phyloP scores from a whole-genome alignment of 2,888 invertebrate genomes.

The Lasioglossum calceatum region DNA sequence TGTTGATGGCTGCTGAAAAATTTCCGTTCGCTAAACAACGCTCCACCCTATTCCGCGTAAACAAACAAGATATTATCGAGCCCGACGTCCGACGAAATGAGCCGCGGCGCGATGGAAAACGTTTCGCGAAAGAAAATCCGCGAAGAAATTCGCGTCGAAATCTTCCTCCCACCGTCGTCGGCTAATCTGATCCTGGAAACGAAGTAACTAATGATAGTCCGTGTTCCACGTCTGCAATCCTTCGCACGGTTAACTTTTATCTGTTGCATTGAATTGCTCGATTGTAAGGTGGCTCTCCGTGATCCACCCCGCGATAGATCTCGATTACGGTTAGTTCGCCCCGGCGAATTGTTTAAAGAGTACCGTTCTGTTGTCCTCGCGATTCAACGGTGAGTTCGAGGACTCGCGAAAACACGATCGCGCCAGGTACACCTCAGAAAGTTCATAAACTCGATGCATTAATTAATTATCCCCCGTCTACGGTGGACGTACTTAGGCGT shows the following conservation, averaged over 20 bases:
- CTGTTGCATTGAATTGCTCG: conserved; percentile 18
- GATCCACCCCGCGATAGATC: conserved; percentile 15
- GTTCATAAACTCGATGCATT: background rate
- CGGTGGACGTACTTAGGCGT: background rate
- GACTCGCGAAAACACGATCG: background rate
- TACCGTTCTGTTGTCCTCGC: conserved; percentile 14
- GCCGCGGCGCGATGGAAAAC: background rate
- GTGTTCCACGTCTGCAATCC: conserved; percentile 10
- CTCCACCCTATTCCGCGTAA: background rate
- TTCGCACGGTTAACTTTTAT: conserved; percentile 47
- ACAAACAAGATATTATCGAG: conserved; percentile 8
- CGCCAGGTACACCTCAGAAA: background rate
- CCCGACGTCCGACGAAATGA: background rate
- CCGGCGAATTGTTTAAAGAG: background rate
- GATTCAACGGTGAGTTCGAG: background rate
- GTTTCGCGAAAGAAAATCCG: background rate
- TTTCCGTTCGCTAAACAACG: conserved; percentile 27
- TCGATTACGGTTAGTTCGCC: conserved; percentile 18
- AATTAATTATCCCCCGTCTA: background rate
- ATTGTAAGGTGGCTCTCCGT: background rate
- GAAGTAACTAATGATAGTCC: background rate
- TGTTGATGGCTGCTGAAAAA: conserved; percentile 23
- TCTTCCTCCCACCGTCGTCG: background rate
- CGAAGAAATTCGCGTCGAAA: conserved; percentile 18
- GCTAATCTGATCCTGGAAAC: conserved; percentile 38